These are phyloP conservation scores for Cosmorhoe ocellata DNA, from an alignment of 2,888 invertebrate genomes.

Conservation along the genomic window DNA sequence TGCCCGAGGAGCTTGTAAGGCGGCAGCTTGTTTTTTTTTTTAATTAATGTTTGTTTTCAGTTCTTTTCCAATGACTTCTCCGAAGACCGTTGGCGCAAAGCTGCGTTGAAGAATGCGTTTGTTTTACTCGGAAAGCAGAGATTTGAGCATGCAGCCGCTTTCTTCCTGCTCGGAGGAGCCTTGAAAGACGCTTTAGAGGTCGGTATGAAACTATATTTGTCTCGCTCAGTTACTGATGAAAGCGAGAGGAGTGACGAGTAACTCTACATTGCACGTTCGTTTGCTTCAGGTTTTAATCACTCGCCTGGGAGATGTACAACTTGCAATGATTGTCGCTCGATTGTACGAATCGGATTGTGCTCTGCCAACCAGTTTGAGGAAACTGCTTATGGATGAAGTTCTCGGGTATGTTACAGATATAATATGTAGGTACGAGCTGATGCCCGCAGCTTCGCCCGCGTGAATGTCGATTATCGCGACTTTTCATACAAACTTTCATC, in stretches of 20 bases:
- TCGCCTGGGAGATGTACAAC: slow-evolving; percentile 96
- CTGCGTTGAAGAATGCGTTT: slow-evolving; percentile 99
- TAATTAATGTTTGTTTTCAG: too few species aligned
- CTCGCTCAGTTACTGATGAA: background rate
- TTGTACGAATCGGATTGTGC: slow-evolving; percentile 93
- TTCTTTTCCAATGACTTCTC: slow-evolving; percentile 98
- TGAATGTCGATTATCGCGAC: too few species aligned
- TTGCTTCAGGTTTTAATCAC: slow-evolving; percentile 88
- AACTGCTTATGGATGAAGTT: slow-evolving; percentile 90
- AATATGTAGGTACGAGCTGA: too few species aligned
- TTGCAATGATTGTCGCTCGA: slow-evolving; percentile 96
- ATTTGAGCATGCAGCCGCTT: slow-evolving; percentile 99
- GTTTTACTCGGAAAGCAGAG: slow-evolving; percentile 97
- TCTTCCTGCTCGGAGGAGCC: slow-evolving; percentile 97
- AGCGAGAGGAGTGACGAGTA: background rate
- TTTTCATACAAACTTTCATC: too few species aligned
- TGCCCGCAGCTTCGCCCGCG: too few species aligned
- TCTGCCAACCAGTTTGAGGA: slow-evolving; percentile 86
- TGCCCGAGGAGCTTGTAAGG: too few species aligned
- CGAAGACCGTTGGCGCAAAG: slow-evolving; percentile 97
- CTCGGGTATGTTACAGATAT: slow-evolving; percentile 82
- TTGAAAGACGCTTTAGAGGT: slow-evolving; percentile 98
- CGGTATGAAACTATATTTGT: slow-evolving; percentile 18
- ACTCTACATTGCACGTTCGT: background rate
- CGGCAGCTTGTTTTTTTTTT: too few species aligned